Base-by-base conservation (phyloP, 2,888 invertebrate species). In the Lottia scabra region DNA sequence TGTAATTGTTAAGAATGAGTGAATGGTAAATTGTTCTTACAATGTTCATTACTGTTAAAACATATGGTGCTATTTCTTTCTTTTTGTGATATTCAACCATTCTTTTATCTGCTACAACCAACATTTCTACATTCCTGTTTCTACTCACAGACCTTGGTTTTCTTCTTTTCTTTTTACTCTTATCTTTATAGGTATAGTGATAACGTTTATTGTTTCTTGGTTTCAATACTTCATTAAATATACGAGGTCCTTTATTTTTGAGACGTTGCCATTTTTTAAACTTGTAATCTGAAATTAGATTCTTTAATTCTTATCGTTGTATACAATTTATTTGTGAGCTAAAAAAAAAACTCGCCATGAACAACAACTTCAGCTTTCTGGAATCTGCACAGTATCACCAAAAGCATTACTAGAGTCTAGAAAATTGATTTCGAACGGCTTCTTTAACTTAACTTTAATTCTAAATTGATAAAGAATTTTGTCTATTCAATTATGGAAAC, bases 31-130 rank as follows among this genome's bases (percentile, higher is more conserved):
- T 38, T 38, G 70, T 67, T 86, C 90, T 93, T 85, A 91, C 96
- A 94, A 96, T 95, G 89, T 96, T 96, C 96, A 96, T 96, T 79
- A 96, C 94, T 70, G 96, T 96, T 67, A 96, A 92, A 44, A 96
- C 92, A 90, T 96, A 96, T 6, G 94, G 66, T 0, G 77, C 73
- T 80, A 95, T 92, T 85, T 94, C 94, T 80, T 93, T 93, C 30
- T 78, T 78, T 82, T 85, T 83, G 73, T 89, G 86, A 77, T 84
- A 88, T 38, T 80, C 81, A 46, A 86, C 81, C 87, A 88, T 87
- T 74, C 74, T 80, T 67, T 80, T 83, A 78, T 89, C 89, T 0
- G 85, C 86, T 12, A 88, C 89, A 19, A 89, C 88, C 66, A 89
- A 72, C 0, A 86, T 88, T 74, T 89, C 88, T 27, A 89, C 87